Base-by-base conservation (phyloP, 1,140 invertebrate genomes). In the Eupeodes corollae region DNA sequence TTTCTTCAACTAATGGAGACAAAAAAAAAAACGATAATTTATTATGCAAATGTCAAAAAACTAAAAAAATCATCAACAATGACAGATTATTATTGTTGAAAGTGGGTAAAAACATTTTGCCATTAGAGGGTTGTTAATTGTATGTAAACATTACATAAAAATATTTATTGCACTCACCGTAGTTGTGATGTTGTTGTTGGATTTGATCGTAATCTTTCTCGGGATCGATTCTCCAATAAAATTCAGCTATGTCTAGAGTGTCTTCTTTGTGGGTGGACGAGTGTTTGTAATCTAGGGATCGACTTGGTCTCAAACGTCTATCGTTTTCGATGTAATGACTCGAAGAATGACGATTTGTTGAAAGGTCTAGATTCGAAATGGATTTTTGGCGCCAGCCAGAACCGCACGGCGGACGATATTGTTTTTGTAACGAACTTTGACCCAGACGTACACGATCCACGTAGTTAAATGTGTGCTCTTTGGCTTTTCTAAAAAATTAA, bases 341-440 rank as follows among this genome's bases (percentile, higher is more conserved):
- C 64, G 63, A 58, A 44, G 56, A 55, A 21, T 62, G 61, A 49
- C 63, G 63, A 63, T 63, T 67, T 55, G 64, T 67, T 60, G 66
- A 59, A 54, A 68, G 63, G 59, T 68, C 66, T 33, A 68, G 56
- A 59, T 68, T 63, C 19, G 63, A 67, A 15, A 67, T 55, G 31
- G 62, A 67, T 46, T 65, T 64, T 32, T 68, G 66, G 12, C 66
- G 58, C 65, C 66, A 68, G 46, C 66, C 65, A 44, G 63, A 66
- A 44, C 61, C 63, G 26, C 61, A 55, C 44, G 43, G 35, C 50
- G 58, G 61, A 42, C 51, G 53, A 14, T 57, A 54, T 46, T 60
- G 57, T 49, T 58, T 55, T 30, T 43, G 46, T 33, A 55, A 44
- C 41, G 42, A 57, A 50, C 46, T 46, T 40, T 40, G 52, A 32